Evolutionary conservation across 2,797 vertebrate genomes (phyloP), one percentile per base, ranked within the genome.

Genomic region (Emydoidea blandingii): DNA sequence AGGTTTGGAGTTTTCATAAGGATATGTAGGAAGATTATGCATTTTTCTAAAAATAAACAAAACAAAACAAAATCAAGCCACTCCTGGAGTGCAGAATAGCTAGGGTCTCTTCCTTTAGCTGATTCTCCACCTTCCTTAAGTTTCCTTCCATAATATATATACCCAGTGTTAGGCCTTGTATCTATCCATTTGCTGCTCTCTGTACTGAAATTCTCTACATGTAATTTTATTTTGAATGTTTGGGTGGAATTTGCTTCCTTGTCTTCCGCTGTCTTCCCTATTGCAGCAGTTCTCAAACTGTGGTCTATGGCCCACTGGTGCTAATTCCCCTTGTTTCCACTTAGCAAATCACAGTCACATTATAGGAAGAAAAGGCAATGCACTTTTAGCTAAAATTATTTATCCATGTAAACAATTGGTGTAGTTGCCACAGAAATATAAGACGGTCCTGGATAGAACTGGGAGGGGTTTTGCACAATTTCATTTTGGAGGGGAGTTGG

Each of bases 1-100:
- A 83, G 86, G 50, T 54, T 47, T 94, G 41, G 90, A 90, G 88
- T 92, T 94, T 31, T 53, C 92, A n/a, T 88, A 93, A 93, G 62
- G 9, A 88, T 25, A 91, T 1, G 34, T 65, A 65, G n/a, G 8
- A 65, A 65, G 16, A 65, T 65, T 34, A n/a, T 8, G 6, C 7
- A n/a, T 47, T 89, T 1, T 44, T 91, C 50, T 79, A 88, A 88
- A 80, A 15, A 90, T 53, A 79, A 52, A 37, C 50, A 62, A 34
- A 62, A 82, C 19, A 8, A 76, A 76, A 47, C 72, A 74, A 27
- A 76, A 80, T 5, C 9, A 6, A 92, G 72, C 10, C 72, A 14
- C 10, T 74, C 37, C 41, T 14, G 21, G 10, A 72, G 37, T 72
- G 37, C 68, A 41, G n/a, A 23, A 19, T 31, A 65, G 31, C 34